Evolutionary conservation across 2,113 vertebrate species (phyloP), one percentile per base, ranked within the genome.

Genomic region (Pelobates fuscus): DNA sequence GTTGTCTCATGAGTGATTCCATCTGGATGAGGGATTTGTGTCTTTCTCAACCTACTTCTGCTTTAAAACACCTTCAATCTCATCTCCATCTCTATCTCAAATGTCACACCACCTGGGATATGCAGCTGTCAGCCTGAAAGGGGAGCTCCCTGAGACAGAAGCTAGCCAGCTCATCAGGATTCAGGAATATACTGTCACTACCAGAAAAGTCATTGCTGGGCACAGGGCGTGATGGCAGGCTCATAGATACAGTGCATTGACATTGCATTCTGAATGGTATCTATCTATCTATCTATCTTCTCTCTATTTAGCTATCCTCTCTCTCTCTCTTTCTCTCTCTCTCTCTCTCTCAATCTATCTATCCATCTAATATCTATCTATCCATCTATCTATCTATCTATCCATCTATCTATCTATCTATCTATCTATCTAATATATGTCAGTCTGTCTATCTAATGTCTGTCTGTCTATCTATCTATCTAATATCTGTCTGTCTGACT

Each of bases 21-120:
- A 91, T 91, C 90, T 89, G 91, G 89, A 93, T 81, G 82, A 90
- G 88, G 91, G 86, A 91, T 93, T 89, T 79, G 85, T 89, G 93
- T 88, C 92, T 90, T 92, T 86, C 82, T 29, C 88, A 87, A 85
- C 88, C 88, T 90, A 84, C 86, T 89, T 90, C 85, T 88, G 83
- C 87, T 83, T 85, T 91, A 84, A 85, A 93, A 94, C 93, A 96
- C 94, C 94, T 96, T 94, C 93, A 82, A 81, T 94, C 92, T 91
- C 89, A 88, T 93, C 91, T 87, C 61, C 89, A 88, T 90, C 90
- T 91, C 85, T 86, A 87, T 93, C 93, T 97, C 94, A 89, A 93
- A 95, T 98, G 92, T 97, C 95, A 94, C 92, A 94, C 94, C 94
- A 96, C 95, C 94, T 96, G 96, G 95, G 94, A 95, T 87, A 92